Evolutionary conservation across 2,888 invertebrate species (phyloP).

Genomic region (Agriopis aurantiaria): DNA sequence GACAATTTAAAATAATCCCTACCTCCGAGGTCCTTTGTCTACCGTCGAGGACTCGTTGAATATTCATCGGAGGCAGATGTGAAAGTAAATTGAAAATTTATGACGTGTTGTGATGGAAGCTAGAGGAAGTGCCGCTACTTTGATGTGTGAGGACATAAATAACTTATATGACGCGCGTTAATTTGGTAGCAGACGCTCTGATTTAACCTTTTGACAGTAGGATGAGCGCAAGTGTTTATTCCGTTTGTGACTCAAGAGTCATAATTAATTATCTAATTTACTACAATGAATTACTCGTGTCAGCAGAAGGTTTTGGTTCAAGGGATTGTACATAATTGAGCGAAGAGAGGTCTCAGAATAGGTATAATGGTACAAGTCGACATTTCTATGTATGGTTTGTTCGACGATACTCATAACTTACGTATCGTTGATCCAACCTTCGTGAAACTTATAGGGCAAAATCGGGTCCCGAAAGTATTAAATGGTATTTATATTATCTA

Average conservation of each 20-base stretch:
- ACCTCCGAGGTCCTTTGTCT: constrained; percentile 24
- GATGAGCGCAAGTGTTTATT: neutral
- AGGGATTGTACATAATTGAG: neutral
- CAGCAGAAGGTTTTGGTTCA: neutral
- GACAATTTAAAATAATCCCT: constrained; percentile 12
- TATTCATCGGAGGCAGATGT: constrained; percentile 33
- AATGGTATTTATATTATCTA: too few relatives aligned
- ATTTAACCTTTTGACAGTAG: constrained; percentile 20
- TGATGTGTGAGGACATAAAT: constrained; percentile 35
- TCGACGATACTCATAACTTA: too few relatives aligned
- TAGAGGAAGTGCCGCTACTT: constrained; percentile 33
- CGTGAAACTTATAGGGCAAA: too few relatives aligned
- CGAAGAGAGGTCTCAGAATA: neutral
- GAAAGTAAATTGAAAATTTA: constrained; percentile 35
- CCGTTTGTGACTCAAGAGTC: constrained; percentile 4
- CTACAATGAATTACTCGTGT: constrained; percentile 1
- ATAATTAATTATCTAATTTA: constrained; percentile 9
- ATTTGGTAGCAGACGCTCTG: constrained; percentile 27
- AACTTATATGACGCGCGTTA: constrained; percentile 30
- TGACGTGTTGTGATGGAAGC: constrained; percentile 29
- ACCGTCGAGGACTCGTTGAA: constrained; percentile 22
- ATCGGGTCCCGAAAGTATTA: too few relatives aligned
- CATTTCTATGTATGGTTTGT: neutral
- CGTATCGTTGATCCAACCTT: neutral
- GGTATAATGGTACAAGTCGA: too few relatives aligned